Percentiles rank a stretch among this genome's conserved stretches.
These are phyloP conservation scores for Hemichromis elongatus DNA, from an alignment of 2,113 vertebrate species.

Conservation along the genomic window DNA sequence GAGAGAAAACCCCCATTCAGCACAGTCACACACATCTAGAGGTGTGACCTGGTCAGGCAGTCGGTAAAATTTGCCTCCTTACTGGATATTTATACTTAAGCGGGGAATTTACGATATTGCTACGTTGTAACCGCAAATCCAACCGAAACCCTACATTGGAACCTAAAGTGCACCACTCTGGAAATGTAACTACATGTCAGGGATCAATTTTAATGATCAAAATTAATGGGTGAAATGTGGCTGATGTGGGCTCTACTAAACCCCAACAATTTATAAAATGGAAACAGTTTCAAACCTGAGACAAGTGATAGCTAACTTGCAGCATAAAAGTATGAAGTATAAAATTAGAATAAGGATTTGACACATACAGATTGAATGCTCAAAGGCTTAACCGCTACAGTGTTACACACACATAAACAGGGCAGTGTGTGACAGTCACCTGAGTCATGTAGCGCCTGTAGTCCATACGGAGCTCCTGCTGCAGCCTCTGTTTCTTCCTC, in stretches of 20 bases:
- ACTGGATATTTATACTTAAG: background rate
- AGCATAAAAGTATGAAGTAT: background rate
- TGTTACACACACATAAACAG: background rate
- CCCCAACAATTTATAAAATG: background rate
- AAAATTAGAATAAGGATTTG: background rate
- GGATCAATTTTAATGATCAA: no score
- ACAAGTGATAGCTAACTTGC: background rate
- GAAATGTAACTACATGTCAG: background rate
- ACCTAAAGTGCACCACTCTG: background rate
- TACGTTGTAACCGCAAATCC: background rate
- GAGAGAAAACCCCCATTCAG: background rate
- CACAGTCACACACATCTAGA: background rate
- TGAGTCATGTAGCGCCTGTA: constrained; percentile 87
- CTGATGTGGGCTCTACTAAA: background rate
- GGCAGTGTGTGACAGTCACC: constrained; percentile 66
- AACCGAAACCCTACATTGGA: background rate
- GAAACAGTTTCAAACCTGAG: background rate
- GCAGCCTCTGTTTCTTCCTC: constrained; percentile 87
- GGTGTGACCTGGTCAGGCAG: background rate
- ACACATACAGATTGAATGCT: background rate
- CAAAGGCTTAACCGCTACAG: background rate
- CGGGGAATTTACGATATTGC: background rate
- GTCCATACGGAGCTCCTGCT: constrained; percentile 87
- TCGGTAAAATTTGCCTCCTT: background rate
- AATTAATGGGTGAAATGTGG: background rate